Evolutionary conservation across 2,113 vertebrate species (phyloP).

Genomic region (Sula dactylatra): DNA sequence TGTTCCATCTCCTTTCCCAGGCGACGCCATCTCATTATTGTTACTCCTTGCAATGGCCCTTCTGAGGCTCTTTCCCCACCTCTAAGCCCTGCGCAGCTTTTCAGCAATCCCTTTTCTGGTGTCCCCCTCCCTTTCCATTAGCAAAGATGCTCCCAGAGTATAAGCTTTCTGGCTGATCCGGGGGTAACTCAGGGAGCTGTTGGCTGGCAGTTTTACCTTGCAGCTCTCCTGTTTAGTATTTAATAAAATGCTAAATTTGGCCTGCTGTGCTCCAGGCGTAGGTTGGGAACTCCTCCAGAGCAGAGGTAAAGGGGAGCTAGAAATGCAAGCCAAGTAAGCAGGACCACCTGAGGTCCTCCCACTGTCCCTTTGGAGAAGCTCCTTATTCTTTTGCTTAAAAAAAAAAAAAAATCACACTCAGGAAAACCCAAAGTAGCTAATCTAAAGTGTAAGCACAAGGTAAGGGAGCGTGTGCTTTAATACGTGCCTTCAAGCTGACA

Average conservation of each 20-base stretch:
- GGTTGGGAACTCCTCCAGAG: neutral
- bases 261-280: rapidly evolving
- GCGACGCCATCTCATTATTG: neutral
- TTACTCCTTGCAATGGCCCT: neutral
- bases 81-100: neutral
- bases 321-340: neutral
- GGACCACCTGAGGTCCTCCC: neutral
- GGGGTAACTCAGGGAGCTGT: neutral
- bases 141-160: neutral
- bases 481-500: neutral
- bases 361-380: neutral
- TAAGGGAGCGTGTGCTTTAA: neutral
- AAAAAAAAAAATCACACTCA: neutral
- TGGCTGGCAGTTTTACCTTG: neutral
- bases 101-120: neutral
- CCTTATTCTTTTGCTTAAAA: neutral
- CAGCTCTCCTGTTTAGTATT: neutral
- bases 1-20: neutral
- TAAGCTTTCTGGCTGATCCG: neutral
- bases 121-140: neutral
- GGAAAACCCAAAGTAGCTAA: neutral
- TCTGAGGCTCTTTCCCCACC: neutral
- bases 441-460: neutral
- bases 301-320: neutral
- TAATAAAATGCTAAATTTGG: neutral